These are phyloP conservation scores for Zosterops hypoxanthus DNA, from an alignment of 2,113 vertebrate species.

Conservation along the genomic window DNA sequence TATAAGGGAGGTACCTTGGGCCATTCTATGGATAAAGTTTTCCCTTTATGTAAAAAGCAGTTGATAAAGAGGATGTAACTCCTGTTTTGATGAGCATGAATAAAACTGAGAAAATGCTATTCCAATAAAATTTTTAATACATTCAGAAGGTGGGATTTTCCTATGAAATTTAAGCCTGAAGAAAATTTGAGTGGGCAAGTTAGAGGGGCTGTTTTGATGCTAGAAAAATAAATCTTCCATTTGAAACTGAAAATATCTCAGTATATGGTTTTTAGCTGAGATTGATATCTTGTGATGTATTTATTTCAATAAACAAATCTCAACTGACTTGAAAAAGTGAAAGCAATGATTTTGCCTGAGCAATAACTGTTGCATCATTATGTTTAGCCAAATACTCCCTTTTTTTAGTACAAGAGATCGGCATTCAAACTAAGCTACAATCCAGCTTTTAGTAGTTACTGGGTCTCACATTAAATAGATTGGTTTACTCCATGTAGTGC, in stretches of 20 bases:
- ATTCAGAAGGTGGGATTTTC: slow-evolving; percentile 52
- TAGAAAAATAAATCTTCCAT: slow-evolving; percentile 59
- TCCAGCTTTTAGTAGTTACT: slow-evolving; percentile 57
- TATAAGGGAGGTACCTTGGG: neutral
- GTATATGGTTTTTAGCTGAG: slow-evolving; percentile 64
- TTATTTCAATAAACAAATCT: slow-evolving; percentile 73
- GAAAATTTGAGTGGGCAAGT: slow-evolving; percentile 60
- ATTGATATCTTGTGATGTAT: slow-evolving; percentile 43
- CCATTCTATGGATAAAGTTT: neutral
- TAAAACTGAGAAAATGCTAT: neutral
- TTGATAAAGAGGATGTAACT: slow-evolving; percentile 2
- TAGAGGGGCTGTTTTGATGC: slow-evolving; percentile 50
- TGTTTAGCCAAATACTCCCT: slow-evolving; percentile 60
- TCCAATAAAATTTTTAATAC: slow-evolving; percentile 50
- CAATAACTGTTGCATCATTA: slow-evolving; percentile 66
- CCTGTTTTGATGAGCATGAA: neutral
- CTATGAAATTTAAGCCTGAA: slow-evolving; percentile 57
- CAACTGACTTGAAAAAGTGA: slow-evolving; percentile 67
- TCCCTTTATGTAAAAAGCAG: neutral
- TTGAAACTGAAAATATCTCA: slow-evolving; percentile 69
- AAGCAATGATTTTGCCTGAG: slow-evolving; percentile 67
- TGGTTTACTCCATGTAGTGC: slow-evolving; percentile 18
- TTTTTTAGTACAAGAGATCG: slow-evolving; percentile 59
- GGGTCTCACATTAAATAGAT: slow-evolving; percentile 51
- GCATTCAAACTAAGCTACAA: slow-evolving; percentile 58